Evolutionary conservation across 2,888 invertebrate species (phyloP).

Genomic region (Brachypalpus laphriformis): DNA sequence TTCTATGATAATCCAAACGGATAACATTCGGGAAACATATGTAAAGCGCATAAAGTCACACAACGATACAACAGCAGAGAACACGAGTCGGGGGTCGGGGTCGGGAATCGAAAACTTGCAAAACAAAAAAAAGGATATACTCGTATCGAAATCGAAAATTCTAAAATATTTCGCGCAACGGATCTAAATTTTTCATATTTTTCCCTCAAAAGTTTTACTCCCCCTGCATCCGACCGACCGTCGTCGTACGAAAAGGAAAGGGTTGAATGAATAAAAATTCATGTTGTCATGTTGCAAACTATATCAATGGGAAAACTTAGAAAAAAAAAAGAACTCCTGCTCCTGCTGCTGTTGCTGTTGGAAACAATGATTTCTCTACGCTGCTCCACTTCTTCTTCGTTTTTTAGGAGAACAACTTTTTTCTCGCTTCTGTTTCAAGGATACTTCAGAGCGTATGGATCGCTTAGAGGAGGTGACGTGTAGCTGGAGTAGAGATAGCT

Average conservation of each 20-base stretch:
- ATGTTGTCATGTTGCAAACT: constrained; percentile 65
- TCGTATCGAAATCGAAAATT: constrained; percentile 24
- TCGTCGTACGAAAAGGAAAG: neutral
- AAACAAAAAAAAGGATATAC: constrained; percentile 20
- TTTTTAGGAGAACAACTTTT: constrained; percentile 20
- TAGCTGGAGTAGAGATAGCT: constrained; percentile 17
- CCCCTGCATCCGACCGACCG: neutral
- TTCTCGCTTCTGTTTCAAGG: constrained; percentile 43
- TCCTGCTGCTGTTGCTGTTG: constrained; percentile 5
- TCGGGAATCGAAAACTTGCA: constrained; percentile 1
- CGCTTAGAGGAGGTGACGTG: constrained; percentile 47
- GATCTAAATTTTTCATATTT: constrained; percentile 62
- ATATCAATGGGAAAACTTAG: constrained; percentile 17
- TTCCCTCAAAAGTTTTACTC: constrained; percentile 33
- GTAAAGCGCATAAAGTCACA: constrained; percentile 60
- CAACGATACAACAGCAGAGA: neutral
- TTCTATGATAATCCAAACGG: constrained; percentile 53
- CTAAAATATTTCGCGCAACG: constrained; percentile 49
- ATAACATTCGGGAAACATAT: constrained; percentile 61
- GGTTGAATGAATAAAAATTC: constrained; percentile 59
- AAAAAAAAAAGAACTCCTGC: constrained; percentile 5
- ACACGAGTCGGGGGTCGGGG: neutral
- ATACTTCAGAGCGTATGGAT: constrained; percentile 36
- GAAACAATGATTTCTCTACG: constrained; percentile 51
- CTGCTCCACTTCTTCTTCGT: constrained; percentile 1